Conservation (phyloP, 2,888 invertebrate genomes). For the Stenotaenia linearis region DNA sequence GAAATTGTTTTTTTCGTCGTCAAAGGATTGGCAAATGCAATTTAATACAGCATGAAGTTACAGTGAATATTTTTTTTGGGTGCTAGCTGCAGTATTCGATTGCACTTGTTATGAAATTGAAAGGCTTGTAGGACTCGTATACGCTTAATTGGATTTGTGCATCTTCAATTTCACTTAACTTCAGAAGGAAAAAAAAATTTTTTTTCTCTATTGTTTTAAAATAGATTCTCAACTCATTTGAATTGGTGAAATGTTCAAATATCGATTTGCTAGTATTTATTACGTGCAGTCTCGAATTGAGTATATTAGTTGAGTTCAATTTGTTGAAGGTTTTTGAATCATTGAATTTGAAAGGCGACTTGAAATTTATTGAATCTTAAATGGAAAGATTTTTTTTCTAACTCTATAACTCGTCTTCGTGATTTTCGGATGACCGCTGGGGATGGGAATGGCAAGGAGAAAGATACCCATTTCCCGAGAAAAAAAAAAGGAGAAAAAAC, state of each 20-base stretch:
- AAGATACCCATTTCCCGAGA: neutral
- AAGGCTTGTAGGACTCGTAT: neutral
- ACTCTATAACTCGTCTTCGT: neutral
- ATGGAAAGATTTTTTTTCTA: no score
- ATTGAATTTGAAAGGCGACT: no score
- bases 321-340: no score
- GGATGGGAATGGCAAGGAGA: neutral
- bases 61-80: neutral
- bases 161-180: neutral
- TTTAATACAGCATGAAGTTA: neutral
- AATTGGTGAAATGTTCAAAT: neutral
- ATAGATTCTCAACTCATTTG: neutral
- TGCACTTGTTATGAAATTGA: neutral
- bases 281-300: no score
- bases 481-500: no score
- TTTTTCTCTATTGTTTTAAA: neutral
- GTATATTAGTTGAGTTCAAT: neutral
- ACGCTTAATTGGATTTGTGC: neutral
- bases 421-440: slow-evolving; percentile 1
- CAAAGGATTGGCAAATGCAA: neutral
- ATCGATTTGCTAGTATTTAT: no score
- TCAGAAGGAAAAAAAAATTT: neutral
- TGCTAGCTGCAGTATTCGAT: no score
- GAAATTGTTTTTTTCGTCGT: neutral
- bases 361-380: no score